Evolutionary conservation across 2,797 vertebrate genomes (phyloP).

Genomic region (Eulemur albifrons): DNA sequence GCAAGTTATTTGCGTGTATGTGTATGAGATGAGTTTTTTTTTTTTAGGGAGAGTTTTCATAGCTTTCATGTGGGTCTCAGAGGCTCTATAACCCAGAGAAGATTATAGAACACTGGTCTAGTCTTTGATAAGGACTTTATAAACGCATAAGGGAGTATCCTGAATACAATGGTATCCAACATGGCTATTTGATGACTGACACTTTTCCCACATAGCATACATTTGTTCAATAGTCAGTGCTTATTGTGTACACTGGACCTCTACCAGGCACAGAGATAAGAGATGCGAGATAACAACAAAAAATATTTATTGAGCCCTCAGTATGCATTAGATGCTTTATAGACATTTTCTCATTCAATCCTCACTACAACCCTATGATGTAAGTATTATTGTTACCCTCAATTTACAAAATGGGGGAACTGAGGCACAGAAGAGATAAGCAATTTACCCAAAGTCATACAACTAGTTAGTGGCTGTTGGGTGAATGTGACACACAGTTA

Average conservation of each 20-base stretch:
- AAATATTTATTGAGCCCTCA: neutral
- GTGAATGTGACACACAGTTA: neutral
- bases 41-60: neutral
- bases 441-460: neutral
- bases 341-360: constrained; percentile 25
- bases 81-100: neutral
- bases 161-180: neutral
- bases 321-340: neutral
- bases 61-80: neutral
- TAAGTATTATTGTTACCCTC: neutral
- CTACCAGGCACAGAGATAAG: neutral
- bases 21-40: neutral
- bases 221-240: neutral
- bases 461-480: neutral
- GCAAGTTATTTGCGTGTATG: neutral
- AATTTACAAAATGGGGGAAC: neutral
- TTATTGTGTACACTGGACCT: neutral
- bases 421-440: neutral
- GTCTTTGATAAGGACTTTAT: neutral
- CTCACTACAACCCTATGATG: neutral
- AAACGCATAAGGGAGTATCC: neutral
- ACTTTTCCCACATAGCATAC: neutral
- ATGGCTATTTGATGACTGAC: neutral
- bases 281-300: neutral
- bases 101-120: neutral